Evolutionary conservation across 2,888 invertebrate genomes (phyloP).

Genomic region (Glaucopsyche alexis): DNA sequence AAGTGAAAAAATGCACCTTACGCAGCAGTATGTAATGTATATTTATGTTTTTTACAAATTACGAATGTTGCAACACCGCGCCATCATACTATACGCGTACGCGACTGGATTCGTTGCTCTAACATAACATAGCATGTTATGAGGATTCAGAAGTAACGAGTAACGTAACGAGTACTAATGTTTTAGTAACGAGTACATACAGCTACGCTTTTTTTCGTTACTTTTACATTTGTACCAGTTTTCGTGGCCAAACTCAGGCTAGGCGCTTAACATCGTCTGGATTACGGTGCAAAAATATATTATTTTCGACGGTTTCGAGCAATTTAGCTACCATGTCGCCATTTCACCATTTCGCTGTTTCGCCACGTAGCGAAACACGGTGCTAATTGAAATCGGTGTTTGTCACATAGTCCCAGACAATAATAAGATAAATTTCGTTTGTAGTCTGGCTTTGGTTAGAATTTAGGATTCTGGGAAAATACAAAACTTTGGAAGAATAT

Average conservation of each 20-base stretch:
- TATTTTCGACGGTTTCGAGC: conserved; percentile 49
- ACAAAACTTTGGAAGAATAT: background rate
- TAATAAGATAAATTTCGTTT: conserved; percentile 39
- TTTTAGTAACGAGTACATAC: too few species aligned
- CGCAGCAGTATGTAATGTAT: too few species aligned
- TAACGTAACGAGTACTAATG: too few species aligned
- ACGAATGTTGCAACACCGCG: too few species aligned
- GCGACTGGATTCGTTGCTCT: too few species aligned
- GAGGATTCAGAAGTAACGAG: too few species aligned
- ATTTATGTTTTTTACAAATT: too few species aligned
- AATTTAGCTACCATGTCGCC: conserved; percentile 61
- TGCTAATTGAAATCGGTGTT: conserved; percentile 73
- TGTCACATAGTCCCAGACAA: conserved; percentile 57
- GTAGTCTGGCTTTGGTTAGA: conserved; percentile 19
- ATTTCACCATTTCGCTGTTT: conserved; percentile 53
- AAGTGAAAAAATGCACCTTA: too few species aligned
- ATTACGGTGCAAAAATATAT: conserved; percentile 61
- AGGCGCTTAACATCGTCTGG: conserved; percentile 55
- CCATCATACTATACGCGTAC: too few species aligned
- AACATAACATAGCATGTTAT: too few species aligned
- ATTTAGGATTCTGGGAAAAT: background rate
- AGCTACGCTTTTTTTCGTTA: too few species aligned
- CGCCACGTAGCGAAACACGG: conserved; percentile 60
- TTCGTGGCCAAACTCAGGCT: background rate
- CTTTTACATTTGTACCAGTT: too few species aligned